Evolutionary conservation across 2,888 invertebrate genomes (phyloP).

Genomic region (Eupithecia centaureata): DNA sequence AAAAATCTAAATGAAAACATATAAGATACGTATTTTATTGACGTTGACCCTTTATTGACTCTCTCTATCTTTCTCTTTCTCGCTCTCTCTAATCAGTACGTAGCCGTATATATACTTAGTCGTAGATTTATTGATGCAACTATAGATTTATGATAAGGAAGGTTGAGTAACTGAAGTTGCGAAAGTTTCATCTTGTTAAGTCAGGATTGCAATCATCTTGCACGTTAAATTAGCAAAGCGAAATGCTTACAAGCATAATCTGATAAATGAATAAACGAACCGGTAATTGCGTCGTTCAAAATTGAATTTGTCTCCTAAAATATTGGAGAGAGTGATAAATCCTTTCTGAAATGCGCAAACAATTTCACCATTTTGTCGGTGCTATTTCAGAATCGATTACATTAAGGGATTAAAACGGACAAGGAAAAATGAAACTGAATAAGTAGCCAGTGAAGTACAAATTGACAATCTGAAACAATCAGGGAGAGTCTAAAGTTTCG

Average conservation of each 20-base stretch:
- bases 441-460: conserved; percentile 47
- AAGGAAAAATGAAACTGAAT: conserved; percentile 42
- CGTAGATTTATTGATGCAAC: no score
- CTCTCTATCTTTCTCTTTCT: no score
- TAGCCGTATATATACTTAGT: no score
- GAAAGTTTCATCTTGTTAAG: no score
- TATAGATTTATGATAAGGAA: no score
- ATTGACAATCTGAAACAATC: conserved; percentile 53
- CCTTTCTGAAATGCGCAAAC: conserved; percentile 35
- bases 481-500: conserved; percentile 44
- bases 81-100: no score
- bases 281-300: conserved; percentile 17
- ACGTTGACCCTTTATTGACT: no score
- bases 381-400: conserved; percentile 33
- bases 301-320: conserved; percentile 25
- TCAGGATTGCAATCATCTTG: not conserved
- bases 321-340: conserved; percentile 25
- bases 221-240: not conserved
- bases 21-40: no score
- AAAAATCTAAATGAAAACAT: no score
- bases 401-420: conserved; percentile 38
- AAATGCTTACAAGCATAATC: conserved; percentile 14
- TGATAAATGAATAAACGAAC: conserved; percentile 17
- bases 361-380: conserved; percentile 28
- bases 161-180: no score